These are phyloP conservation scores for Strix occidentalis DNA, from an alignment of 2,797 vertebrate species.

Conservation along the genomic window DNA sequence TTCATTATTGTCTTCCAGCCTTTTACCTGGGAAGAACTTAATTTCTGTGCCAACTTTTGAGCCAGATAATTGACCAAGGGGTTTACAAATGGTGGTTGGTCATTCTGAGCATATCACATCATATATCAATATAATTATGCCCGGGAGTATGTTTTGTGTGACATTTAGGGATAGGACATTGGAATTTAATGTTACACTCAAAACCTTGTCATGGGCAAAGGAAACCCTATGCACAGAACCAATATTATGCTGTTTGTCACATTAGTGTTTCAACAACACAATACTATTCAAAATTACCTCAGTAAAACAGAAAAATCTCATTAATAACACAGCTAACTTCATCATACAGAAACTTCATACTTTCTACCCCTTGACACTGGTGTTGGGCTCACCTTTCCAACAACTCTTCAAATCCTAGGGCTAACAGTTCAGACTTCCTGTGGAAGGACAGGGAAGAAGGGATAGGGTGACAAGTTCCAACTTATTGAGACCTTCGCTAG, in stretches of 20 bases:
- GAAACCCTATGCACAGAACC: fast-evolving
- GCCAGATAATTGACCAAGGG: not conserved
- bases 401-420: not conserved
- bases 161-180: not conserved
- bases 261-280: not conserved
- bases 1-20: not conserved
- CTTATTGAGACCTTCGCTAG: not conserved
- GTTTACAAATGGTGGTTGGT: not conserved
- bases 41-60: not conserved
- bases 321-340: not conserved
- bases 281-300: not conserved
- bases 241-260: not conserved
- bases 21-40: not conserved
- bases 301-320: not conserved
- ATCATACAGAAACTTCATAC: not conserved
- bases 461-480: not conserved
- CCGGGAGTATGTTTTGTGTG: not conserved
- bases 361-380: not conserved
- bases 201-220: not conserved
- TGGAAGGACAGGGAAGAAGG: fast-evolving
- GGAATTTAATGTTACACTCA: not conserved
- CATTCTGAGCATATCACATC: not conserved
- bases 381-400: not conserved
- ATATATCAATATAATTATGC: not conserved
- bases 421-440: not conserved